A percentile compares a stretch with the other conserved stretches of the same genome.
Conservation (phyloP, 1,140 invertebrate genomes). For the Drosophila ironensis region DNA sequence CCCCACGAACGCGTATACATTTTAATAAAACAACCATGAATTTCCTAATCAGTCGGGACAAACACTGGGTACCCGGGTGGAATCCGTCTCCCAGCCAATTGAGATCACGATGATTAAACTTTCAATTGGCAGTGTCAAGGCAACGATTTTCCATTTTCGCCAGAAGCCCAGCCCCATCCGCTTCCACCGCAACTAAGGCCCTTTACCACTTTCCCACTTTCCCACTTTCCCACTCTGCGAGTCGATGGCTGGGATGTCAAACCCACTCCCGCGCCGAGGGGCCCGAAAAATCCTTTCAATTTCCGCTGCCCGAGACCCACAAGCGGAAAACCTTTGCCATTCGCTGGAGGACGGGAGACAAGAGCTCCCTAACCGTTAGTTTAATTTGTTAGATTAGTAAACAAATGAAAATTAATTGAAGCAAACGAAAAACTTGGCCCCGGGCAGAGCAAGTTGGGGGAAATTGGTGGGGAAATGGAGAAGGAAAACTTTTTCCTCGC, state of each 20-base stretch:
- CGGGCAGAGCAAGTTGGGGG: slow-evolving; percentile 30
- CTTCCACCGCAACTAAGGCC: slow-evolving; percentile 4
- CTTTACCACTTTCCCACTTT: background rate
- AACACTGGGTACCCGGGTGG: background rate
- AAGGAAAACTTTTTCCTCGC: slow-evolving; percentile 62
- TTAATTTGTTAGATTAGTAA: slow-evolving; percentile 81
- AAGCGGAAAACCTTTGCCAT: slow-evolving; percentile 22
- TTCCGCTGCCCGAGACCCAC: slow-evolving; percentile 29
- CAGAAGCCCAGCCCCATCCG: too few relatives aligned
- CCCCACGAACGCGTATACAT: too few relatives aligned
- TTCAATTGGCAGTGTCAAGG: slow-evolving; percentile 48
- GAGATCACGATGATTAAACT: slow-evolving; percentile 43
- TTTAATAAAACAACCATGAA: slow-evolving; percentile 9
- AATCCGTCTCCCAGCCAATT: slow-evolving; percentile 6
- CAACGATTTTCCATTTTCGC: slow-evolving; percentile 33
- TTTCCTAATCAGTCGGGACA: slow-evolving; percentile 12
- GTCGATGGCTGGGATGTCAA: slow-evolving; percentile 14
- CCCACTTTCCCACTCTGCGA: background rate
- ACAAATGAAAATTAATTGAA: slow-evolving; percentile 81
- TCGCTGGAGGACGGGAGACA: background rate
- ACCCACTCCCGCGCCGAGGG: slow-evolving; percentile 19
- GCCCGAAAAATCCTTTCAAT: slow-evolving; percentile 49
- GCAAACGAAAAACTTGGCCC: slow-evolving; percentile 79
- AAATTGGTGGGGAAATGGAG: slow-evolving; percentile 7
- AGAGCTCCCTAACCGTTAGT: slow-evolving; percentile 65